phyloP scores from a whole-genome alignment of 1,140 invertebrate species.

The Dryas iulia region DNA sequence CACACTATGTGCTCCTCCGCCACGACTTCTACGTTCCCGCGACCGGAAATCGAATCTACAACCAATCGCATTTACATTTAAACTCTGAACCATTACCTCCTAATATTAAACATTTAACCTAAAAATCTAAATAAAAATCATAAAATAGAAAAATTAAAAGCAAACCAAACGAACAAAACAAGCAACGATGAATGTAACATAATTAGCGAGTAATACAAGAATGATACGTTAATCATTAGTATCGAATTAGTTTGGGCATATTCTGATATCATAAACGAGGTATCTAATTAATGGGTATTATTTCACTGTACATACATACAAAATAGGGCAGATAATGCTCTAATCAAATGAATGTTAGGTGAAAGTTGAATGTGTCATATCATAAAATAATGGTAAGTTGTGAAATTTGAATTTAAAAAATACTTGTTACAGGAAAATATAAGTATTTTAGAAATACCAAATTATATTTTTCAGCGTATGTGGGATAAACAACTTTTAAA shows the following conservation, averaged over 20 bases:
- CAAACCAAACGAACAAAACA: neutral
- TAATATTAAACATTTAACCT: too few relatives aligned
- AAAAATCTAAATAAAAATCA: neutral
- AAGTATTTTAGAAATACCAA: too few relatives aligned
- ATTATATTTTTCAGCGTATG: too few relatives aligned
- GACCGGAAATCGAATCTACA: too few relatives aligned
- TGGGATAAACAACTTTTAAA: too few relatives aligned
- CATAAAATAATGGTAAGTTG: too few relatives aligned
- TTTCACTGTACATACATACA: neutral
- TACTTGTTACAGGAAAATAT: too few relatives aligned
- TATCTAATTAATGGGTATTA: neutral
- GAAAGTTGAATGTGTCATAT: neutral
- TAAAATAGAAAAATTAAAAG: neutral
- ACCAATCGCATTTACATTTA: too few relatives aligned
- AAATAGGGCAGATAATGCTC: neutral
- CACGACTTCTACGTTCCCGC: too few relatives aligned
- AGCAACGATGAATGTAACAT: neutral
- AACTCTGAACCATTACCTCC: too few relatives aligned
- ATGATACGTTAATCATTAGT: neutral
- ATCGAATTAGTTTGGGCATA: neutral
- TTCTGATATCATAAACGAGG: constrained; percentile 1
- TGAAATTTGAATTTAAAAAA: too few relatives aligned
- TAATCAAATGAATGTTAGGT: neutral
- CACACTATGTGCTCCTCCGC: too few relatives aligned
- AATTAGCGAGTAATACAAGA: neutral